phyloP scores from a whole-genome alignment of 2,797 vertebrate genomes.

The Graptemys geographica region DNA sequence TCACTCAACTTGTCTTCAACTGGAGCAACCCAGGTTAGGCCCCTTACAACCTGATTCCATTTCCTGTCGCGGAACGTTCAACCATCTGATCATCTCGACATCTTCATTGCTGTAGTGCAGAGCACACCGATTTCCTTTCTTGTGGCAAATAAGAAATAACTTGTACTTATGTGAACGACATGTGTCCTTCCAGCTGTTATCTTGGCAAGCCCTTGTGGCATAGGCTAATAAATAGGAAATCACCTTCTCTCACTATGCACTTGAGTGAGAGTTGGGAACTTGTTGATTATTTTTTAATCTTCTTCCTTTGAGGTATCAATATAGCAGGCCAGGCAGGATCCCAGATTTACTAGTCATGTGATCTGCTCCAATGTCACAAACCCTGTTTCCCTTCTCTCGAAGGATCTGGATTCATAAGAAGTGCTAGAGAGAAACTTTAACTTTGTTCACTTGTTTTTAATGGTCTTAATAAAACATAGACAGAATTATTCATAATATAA shows the following conservation, averaged over 20 bases:
- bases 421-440: background rate
- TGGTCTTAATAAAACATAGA: background rate
- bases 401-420: background rate
- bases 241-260: background rate
- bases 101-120: background rate
- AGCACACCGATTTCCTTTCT: background rate
- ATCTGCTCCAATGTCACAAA: background rate
- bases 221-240: background rate
- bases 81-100: background rate
- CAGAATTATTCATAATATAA: background rate
- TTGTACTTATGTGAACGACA: background rate
- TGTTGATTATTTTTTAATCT: background rate
- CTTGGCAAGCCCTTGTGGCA: background rate
- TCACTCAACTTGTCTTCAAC: background rate
- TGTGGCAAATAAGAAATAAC: background rate
- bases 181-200: background rate
- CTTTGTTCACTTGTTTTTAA: background rate
- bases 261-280: background rate
- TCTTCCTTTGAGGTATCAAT: background rate
- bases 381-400: background rate
- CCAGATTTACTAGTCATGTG: background rate
- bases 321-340: background rate
- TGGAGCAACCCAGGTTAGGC: background rate
- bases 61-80: background rate
- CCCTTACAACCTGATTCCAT: background rate